Conservation (phyloP, 2,113 vertebrate species). For the Tiliqua scincoides region DNA sequence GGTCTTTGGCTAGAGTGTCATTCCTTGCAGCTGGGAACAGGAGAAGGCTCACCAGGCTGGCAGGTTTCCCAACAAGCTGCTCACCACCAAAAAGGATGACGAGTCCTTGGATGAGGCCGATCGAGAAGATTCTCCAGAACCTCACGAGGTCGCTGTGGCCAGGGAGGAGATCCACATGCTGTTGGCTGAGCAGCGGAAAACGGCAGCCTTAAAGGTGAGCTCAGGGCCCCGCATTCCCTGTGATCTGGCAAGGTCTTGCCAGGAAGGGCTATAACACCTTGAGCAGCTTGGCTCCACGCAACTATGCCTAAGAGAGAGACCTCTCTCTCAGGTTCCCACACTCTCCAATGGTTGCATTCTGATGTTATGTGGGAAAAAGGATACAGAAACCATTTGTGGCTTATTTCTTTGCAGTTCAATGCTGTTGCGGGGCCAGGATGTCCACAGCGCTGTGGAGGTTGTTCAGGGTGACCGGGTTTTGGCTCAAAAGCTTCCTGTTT, state of each 20-base stretch:
- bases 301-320: background rate
- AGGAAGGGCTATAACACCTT: background rate
- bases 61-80: background rate
- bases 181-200: slow-evolving; percentile 65
- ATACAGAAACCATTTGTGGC: too few relatives aligned
- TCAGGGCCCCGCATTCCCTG: too few relatives aligned
- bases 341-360: too few relatives aligned
- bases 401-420: too few relatives aligned
- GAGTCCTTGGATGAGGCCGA: slow-evolving; percentile 10
- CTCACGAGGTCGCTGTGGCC: slow-evolving; percentile 54
- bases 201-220: slow-evolving; percentile 54
- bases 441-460: too few relatives aligned
- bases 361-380: too few relatives aligned
- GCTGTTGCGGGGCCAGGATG: too few relatives aligned
- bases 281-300: too few relatives aligned
- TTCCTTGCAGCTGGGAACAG: slow-evolving; percentile 70
- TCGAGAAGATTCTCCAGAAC: slow-evolving; percentile 52
- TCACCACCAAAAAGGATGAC: background rate
- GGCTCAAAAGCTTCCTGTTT: too few relatives aligned
- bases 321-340: too few relatives aligned
- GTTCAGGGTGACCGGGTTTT: too few relatives aligned
- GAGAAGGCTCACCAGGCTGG: slow-evolving; percentile 48
- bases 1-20: background rate
- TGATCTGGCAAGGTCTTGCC: too few relatives aligned
- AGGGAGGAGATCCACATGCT: slow-evolving; percentile 71